Base-by-base conservation (phyloP, 2,888 invertebrate genomes). In the Pollenia amentaria region DNA sequence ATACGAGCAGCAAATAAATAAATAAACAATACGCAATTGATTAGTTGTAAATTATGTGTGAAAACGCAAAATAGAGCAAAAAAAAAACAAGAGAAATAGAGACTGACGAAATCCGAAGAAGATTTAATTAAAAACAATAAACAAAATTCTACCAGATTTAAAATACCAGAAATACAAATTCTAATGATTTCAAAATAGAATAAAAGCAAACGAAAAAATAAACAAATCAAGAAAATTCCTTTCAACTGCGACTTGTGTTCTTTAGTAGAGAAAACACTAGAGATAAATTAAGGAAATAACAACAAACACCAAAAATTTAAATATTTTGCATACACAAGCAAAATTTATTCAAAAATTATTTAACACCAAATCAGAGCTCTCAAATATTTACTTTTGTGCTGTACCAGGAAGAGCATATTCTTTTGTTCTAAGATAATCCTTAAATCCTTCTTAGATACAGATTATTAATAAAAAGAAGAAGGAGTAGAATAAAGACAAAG, bases 81-180 rank as follows among this genome's bases (percentile, higher is more conserved):
- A 70, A 65, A 70, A 44, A 18, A 55, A 8, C 14, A 40, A 73
- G 4, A 18, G 2, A 44, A 73, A 18, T 10, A 70, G 11, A 38
- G 12, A 48, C 42, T 12, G 48, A 64, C 16, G 60, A 64, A 73
- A 72, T 42, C 16, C 0, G 53, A 42, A 70, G 64, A 78, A 77
- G 51, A 81, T 81, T 57, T 79, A 72, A 75, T 79, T 86, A 83
- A 83, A 83, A 83, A 48, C 57, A 83, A 72, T 55, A 82, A 75
- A 69, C 60, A 69, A 62, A 67, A 79, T 29, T 75, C 48, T 57
- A 64, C 42, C 65, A 76, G 57, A 79, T 79, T 79, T 76, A 46
- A 48, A 73, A 75, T 64, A 72, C 72, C 18, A 48, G 21, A 53
- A 46, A 48, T 57, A 81, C 65, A 67, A 73, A 51, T 40, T 57